A percentile compares a stretch with the other conserved stretches of the same genome.
phyloP scores from a whole-genome alignment of 2,888 invertebrate genomes.

The Sipha maydis region DNA sequence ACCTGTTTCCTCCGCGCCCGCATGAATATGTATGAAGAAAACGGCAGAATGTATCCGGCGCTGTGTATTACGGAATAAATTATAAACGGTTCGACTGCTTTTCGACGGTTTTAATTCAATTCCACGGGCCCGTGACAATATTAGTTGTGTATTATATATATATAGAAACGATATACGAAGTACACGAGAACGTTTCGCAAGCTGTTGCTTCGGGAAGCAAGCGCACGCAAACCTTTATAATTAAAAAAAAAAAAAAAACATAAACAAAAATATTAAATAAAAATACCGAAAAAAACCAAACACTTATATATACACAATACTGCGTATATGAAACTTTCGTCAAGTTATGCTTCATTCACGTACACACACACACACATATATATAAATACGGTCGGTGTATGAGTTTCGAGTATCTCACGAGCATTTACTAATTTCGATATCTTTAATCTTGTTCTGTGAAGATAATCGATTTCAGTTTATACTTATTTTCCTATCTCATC shows the following conservation, averaged over 20 bases:
- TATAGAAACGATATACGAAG: not conserved
- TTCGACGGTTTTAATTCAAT: constrained; percentile 62
- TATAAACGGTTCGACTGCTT: constrained; percentile 62
- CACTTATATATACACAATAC: not conserved
- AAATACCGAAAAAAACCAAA: constrained; percentile 8
- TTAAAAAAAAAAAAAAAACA: constrained; percentile 34
- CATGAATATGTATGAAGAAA: constrained; percentile 62
- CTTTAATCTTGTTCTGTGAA: too few relatives aligned
- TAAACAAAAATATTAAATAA: not conserved
- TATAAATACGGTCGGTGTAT: not conserved
- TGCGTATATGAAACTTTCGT: constrained; percentile 19
- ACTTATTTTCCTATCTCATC: too few relatives aligned
- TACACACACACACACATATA: not conserved
- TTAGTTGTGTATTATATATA: constrained; percentile 34
- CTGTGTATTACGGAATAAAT: constrained; percentile 62
- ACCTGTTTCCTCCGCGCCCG: constrained; percentile 60
- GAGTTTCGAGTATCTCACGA: too few relatives aligned
- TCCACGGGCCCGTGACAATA: constrained; percentile 62
- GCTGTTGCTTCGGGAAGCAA: constrained; percentile 48
- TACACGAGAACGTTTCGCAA: constrained; percentile 41
- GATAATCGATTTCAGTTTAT: too few relatives aligned
- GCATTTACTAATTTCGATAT: too few relatives aligned
- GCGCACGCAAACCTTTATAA: constrained; percentile 23
- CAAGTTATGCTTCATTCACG: not conserved
- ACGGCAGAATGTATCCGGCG: constrained; percentile 62